Conservation (phyloP, 1,140 invertebrate genomes). For the Sesamia nonagrioides region DNA sequence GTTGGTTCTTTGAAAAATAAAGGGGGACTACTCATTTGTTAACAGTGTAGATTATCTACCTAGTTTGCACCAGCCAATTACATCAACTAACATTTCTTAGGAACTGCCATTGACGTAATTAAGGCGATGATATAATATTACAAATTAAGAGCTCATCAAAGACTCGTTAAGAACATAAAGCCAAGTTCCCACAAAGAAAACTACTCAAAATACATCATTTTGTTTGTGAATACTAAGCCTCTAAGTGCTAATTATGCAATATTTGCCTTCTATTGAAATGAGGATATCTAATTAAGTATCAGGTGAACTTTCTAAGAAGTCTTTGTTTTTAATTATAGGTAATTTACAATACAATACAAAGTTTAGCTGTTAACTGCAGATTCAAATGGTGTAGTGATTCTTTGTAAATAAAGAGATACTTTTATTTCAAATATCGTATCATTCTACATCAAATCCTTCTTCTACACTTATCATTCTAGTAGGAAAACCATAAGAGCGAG, state of each 20-base stretch:
- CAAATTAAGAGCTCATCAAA: constrained; percentile 23
- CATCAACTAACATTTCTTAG: constrained; percentile 52
- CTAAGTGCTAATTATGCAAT: neutral
- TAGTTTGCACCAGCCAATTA: constrained; percentile 50
- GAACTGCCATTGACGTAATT: constrained; percentile 44
- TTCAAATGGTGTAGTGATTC: neutral
- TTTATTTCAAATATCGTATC: neutral
- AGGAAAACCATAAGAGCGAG: neutral
- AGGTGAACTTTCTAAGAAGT: constrained; percentile 16
- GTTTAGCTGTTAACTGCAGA: neutral
- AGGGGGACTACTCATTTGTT: neutral
- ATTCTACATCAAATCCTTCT: neutral
- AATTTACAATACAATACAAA: constrained; percentile 26
- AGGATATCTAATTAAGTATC: constrained; percentile 33
- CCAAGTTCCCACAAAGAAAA: neutral
- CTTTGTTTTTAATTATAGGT: neutral
- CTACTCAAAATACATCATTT: neutral
- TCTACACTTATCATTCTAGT: neutral
- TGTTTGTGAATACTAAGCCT: constrained; percentile 1
- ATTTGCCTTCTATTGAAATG: constrained; percentile 28
- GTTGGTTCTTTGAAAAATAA: neutral
- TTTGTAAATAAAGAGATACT: neutral
- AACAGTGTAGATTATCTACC: constrained; percentile 15
- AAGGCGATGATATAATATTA: constrained; percentile 46
- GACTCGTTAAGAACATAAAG: constrained; percentile 11